Evolutionary conservation across 2,113 vertebrate genomes (phyloP).

Genomic region (Hippopotamus amphibius): DNA sequence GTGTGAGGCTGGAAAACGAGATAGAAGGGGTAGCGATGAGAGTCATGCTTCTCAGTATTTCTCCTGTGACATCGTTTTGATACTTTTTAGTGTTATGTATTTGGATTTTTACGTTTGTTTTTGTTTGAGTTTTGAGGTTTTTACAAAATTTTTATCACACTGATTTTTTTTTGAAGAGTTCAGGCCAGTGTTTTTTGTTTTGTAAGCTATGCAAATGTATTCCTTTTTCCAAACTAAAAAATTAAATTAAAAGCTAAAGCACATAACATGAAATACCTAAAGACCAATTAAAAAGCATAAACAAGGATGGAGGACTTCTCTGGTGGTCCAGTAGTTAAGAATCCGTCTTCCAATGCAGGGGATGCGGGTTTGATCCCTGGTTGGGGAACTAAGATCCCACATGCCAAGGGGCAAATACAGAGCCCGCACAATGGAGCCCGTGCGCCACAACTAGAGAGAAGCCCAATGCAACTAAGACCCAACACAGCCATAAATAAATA

Average conservation of each 20-base stretch:
- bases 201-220: not conserved
- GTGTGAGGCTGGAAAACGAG: not conserved
- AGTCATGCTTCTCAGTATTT: not conserved
- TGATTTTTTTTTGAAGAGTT: not conserved
- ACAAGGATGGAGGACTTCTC: not conserved
- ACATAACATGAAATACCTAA: not conserved
- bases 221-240: constrained; percentile 40
- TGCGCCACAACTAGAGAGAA: too few species aligned
- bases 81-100: not conserved
- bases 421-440: too few species aligned
- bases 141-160: not conserved
- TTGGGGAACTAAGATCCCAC: too few species aligned
- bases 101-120: not conserved
- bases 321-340: too few species aligned
- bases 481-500: too few species aligned
- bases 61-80: not conserved
- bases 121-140: constrained; percentile 7
- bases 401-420: too few species aligned
- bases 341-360: too few species aligned
- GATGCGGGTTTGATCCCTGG: too few species aligned
- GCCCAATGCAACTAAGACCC: too few species aligned
- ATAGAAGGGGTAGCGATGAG: not conserved
- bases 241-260: not conserved
- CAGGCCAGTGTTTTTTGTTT: not conserved
- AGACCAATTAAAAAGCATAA: not conserved